Base-by-base conservation (phyloP, 2,113 vertebrate genomes). In the Taxidea taxus region DNA sequence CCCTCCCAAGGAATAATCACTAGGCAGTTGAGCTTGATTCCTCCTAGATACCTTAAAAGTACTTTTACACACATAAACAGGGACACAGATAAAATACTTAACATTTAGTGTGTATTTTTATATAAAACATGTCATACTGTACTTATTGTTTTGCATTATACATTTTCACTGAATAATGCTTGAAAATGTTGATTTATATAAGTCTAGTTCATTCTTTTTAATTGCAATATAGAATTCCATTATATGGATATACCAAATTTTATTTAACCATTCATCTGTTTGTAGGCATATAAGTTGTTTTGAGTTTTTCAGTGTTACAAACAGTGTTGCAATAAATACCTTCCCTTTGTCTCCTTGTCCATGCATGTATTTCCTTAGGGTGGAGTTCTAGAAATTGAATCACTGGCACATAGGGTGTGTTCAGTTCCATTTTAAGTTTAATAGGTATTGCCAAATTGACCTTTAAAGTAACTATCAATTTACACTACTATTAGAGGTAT, bases 391-490 rank as follows among this genome's bases (percentile, higher is more conserved):
- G 68, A 95, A 91, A 93, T 70, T 21, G 34, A 93, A 87, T 93
- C 51, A 82, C 6, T 91, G 82, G 29, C 70, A 90, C 60, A 66
- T 31, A 78, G 44, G 31, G 16, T 58, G 34, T 78, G n/a, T 87
- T 10, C 25, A 87, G 54, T 82, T 92, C 15, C 83, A 62, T 90
- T 92, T 93, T 47, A 47, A 91, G 64, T 78, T 82, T 39, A 94
- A 97, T 60, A 87, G 81, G 75, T 60, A 92, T 64, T 96, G 70
- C 42, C 77, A 94, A 97, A 96, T 27, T 84, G 5, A 54, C n/a
- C 29, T 96, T 18, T 31, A 58, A 87, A 86, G 77, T 58, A 92
- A 74, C 14, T 62, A 96, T 66, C 56, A 60, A 88, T 49, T 88
- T 62, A 66, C 29, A 72, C 20, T 44, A 15, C 49, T 16, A 47